Evolutionary conservation across 2,888 invertebrate species (phyloP), one percentile per base, ranked within the genome.

Genomic region (Matsumyia berberina): DNA sequence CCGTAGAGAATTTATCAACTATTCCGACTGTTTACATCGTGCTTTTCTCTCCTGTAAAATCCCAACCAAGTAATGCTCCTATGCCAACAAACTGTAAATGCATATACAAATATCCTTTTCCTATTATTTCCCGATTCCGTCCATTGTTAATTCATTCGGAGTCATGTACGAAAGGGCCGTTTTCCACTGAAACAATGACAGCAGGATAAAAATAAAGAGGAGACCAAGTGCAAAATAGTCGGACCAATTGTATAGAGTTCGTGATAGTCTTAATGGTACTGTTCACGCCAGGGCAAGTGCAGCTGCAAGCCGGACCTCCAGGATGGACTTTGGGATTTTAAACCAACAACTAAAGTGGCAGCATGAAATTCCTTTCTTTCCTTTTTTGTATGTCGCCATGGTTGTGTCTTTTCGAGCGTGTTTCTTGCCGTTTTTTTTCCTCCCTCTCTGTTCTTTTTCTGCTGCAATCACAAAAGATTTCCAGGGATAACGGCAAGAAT

Each of bases 41-140:
- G n/a, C 29, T 29, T 12, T 12, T 29, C 7, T 12, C 24, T 11
- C n/a, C 29, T 31, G 24, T n/a, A 49, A 49, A 29, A 51, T 31
- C 31, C 29, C n/a, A 24, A 51, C 29, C 31, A 31, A 31, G 24
- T 12, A 8, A 4, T 15, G 31, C 15, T 15, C 9, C 15, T 15
- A 15, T 42, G 44, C 17, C 44, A 44, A 49, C 37, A 57, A 44
- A 58, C 76, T 66, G 66, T 51, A 66, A 66, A 29, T 74, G 74
- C 37, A 66, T 57, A 49, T 67, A 66, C 66, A 76, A 37, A 76
- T 57, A 58, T 66, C 37, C 49, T 49, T n/a, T 58, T 51, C 19
- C 57, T 58, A 76, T 76, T 66, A 76, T 66, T 57, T 76, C 49
- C 51, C 66, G 42, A 76, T 76, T 49, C 39, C 57, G 31, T 57